Base-by-base conservation (phyloP, 2,797 vertebrate species). In the Taeniopygia guttata region DNA sequence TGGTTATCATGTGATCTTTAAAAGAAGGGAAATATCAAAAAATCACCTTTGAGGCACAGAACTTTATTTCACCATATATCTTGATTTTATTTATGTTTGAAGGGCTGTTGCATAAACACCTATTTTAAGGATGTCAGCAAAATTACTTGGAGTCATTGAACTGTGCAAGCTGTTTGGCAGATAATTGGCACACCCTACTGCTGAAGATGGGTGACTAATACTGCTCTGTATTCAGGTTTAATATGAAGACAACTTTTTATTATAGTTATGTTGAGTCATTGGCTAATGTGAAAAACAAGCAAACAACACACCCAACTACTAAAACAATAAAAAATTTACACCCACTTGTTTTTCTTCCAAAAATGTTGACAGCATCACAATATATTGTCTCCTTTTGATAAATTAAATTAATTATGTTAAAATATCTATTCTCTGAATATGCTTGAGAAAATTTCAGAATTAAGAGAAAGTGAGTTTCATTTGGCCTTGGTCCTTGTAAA, bases 61-160 rank as follows among this genome's bases (percentile, higher is more conserved):
- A 26, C n/a, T 5, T 23, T 4, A n/a, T 60, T 89, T 91, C 9
- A 34, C 58, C 10, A 18, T 5, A 11, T 55, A 49, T 66, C 62
- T 78, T 68, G 38, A 45, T 89, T 81, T 89, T 72, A 32, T 81
- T 81, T 81, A 23, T 43, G 15, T 81, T 80, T 66, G 38, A 80
- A 78, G 13, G 16, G 22, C 29, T 66, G 23, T 90, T 94, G 43
- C 3, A 4, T 59, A 81, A 94, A 58, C 21, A 49, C 40, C 40
- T 72, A 10, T 90, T 78, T 91, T 59, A 78, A 76, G 55, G 16
- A 25, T 66, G 66, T 81, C 76, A 94, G 76, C 62, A 91, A 59
- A 93, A 86, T 78, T 84, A 51, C 62, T 66, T 48, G 32, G 27
- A 91, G 74, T 81, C 59, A 48, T 23, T 78, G 38, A 63, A 5